phyloP scores from a whole-genome alignment of 2,113 vertebrate genomes.

The Tamias sibiricus region DNA sequence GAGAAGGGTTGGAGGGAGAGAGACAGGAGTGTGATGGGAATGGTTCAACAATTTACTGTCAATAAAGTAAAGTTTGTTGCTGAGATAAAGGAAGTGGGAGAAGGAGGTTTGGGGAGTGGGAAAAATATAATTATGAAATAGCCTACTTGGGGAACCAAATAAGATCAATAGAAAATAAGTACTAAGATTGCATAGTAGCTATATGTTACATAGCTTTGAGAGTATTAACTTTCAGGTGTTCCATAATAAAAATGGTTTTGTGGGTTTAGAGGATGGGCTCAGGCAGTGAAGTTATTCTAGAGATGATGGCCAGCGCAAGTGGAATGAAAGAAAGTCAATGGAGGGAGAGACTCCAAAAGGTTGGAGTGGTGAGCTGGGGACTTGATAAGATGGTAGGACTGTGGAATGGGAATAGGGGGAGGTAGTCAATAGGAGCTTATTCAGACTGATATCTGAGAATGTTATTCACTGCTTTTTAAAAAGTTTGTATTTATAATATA shows the following conservation, averaged over 20 bases:
- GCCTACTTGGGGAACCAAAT: background rate
- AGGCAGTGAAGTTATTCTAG: background rate
- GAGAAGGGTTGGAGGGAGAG: background rate
- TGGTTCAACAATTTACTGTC: background rate
- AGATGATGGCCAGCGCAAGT: background rate
- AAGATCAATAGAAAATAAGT: background rate
- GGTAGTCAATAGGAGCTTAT: background rate
- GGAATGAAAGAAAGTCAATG: background rate
- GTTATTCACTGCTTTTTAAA: background rate
- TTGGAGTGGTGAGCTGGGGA: background rate
- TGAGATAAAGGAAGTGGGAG: background rate
- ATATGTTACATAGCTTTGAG: background rate
- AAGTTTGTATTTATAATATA: background rate
- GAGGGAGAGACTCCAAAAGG: background rate
- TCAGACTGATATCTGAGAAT: background rate
- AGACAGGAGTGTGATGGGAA: background rate
- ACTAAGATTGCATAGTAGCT: background rate
- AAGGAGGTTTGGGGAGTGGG: background rate
- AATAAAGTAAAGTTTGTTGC: background rate
- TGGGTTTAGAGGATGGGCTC: background rate
- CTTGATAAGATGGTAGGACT: background rate
- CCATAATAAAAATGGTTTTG: background rate
- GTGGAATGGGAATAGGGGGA: background rate
- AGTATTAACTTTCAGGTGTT: background rate
- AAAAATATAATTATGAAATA: background rate